Percentiles rank a stretch among this genome's conserved stretches.
Conservation (phyloP, 2,888 invertebrate species). For the Cordilura impudica region DNA sequence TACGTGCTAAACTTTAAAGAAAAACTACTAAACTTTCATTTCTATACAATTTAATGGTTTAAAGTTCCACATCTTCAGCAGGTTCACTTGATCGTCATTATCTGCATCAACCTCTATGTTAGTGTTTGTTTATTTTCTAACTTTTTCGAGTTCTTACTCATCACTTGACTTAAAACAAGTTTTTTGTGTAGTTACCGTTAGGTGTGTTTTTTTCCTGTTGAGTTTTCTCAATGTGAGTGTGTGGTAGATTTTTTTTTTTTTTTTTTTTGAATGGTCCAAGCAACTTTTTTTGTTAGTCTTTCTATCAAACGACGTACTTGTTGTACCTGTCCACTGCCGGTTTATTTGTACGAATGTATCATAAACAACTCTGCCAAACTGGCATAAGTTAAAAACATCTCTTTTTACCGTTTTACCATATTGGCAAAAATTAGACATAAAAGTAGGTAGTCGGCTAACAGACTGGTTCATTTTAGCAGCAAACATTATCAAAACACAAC, state of each 20-base stretch:
- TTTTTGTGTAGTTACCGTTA: slow-evolving; percentile 59
- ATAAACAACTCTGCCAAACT: slow-evolving; percentile 36
- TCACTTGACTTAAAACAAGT: slow-evolving; percentile 50
- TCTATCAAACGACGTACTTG: background rate
- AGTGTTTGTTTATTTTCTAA: background rate
- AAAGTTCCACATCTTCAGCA: background rate
- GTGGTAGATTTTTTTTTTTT: background rate
- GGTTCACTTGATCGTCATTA: background rate
- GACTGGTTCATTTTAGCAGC: slow-evolving; percentile 5
- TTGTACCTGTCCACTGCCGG: background rate
- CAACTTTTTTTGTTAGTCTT: background rate
- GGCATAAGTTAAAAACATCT: slow-evolving; percentile 29
- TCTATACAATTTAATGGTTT: background rate
- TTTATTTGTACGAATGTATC: slow-evolving; percentile 40
- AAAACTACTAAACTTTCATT: background rate
- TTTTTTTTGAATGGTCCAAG: too few relatives aligned
- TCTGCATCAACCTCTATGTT: background rate
- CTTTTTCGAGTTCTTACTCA: slow-evolving; percentile 29
- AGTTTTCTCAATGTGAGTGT: slow-evolving; percentile 11
- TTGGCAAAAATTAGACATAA: background rate
- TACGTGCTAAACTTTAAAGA: background rate
- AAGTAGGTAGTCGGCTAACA: background rate
- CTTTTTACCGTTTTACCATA: slow-evolving; percentile 22
- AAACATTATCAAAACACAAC: background rate
- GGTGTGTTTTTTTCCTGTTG: slow-evolving; percentile 39